Base-by-base conservation (phyloP, 2,113 vertebrate species). In the Xyliphius kryptos region DNA sequence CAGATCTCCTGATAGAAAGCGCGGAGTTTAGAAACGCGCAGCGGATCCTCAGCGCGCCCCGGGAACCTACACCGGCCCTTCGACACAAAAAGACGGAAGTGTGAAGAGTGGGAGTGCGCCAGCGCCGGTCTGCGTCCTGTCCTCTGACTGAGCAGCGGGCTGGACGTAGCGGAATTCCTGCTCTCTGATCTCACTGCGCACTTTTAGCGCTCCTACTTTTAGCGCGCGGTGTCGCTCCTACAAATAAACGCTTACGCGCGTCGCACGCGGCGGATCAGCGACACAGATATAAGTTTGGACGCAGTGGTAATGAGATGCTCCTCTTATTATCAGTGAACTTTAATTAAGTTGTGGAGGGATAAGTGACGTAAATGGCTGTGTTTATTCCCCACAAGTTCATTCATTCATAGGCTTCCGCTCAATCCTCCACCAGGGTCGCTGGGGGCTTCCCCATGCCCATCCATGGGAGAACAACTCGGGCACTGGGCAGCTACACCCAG, bases 201-300 rank as follows among this genome's bases (percentile, higher is more conserved):
- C 15, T 61, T 61, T 3, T 41, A 41, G 71, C 56, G 60, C 22
- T 9, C 21, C 56, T 58, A 46, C 56, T 58, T 58, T 58, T 19
- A 49, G 56, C 40, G 40, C 19, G 3, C 49, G n/a, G 56, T 41
- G 7, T 12, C 40, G 17, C 26, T 32, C 7, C 26, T 22, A 21
- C 12, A 51, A 50, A 51, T 22, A 51, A 12, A 22, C 14, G 51
- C 51, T 32, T 53, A 32, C 51, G 22, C 12, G 14, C 13, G 3
- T 6, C 14, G 11, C 12, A n/a, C 14, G 3, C 26, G 26, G 3
- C 26, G 26, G 26, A 6, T 5, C 26, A 32, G 4, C 7, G 26
- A 32, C 4, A 1, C 26, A 32, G 4, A 3, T 32, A 5, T 32
- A 6, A 5, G 26, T 32, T 32, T 26, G 22, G 22, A 26, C 22